phyloP scores from a whole-genome alignment of 2,113 vertebrate species.

The Ictidomys tridecemlineatus region DNA sequence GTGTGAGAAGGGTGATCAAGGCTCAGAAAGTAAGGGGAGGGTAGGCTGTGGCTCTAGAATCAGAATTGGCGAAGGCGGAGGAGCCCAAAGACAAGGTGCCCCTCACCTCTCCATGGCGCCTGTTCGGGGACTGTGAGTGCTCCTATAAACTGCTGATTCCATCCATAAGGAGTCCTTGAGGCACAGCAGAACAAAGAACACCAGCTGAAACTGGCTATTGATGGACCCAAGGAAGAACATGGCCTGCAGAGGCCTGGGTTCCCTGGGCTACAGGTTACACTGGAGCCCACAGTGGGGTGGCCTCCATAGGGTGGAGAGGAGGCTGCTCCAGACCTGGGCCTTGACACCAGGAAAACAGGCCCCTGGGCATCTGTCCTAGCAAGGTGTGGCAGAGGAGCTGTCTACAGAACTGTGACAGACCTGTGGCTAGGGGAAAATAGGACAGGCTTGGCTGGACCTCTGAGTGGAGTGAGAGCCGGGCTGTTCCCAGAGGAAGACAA shows the following conservation, averaged over 20 bases:
- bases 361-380: background rate
- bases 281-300: background rate
- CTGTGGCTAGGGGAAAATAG: too few relatives aligned
- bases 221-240: background rate
- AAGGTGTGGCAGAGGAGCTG: too few relatives aligned
- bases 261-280: background rate
- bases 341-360: accelerated
- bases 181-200: background rate
- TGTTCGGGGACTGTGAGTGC: background rate
- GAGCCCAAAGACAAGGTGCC: background rate
- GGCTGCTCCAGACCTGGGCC: background rate
- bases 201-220: background rate
- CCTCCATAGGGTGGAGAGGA: background rate
- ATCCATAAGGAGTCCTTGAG: background rate
- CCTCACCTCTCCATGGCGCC: background rate
- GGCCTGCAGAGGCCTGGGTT: background rate
- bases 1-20: background rate
- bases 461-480: background rate
- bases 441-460: background rate
- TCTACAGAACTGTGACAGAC: background rate
- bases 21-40: background rate
- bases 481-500: too few relatives aligned
- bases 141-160: background rate
- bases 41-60: background rate
- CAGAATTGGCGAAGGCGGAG: too few relatives aligned